Evolutionary conservation across 2,888 invertebrate species (phyloP).

Genomic region (Leucophora obtusa): DNA sequence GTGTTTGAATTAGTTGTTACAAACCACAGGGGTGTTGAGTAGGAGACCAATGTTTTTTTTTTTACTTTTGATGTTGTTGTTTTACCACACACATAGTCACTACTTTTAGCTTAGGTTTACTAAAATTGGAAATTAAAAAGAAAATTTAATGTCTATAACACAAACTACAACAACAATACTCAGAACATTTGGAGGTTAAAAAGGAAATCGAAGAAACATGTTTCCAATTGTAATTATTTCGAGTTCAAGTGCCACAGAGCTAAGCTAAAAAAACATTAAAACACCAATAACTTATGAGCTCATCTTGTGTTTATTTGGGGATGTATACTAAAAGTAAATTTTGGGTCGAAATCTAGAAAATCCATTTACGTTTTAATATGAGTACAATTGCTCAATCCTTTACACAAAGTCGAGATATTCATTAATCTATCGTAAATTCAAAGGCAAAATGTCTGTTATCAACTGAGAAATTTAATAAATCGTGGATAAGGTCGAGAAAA

Average conservation of each 20-base stretch:
- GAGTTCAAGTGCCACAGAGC: constrained; percentile 44
- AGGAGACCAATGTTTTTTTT: not conserved
- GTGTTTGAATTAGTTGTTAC: not conserved
- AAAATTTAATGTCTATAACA: constrained; percentile 23
- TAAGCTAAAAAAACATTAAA: constrained; percentile 11
- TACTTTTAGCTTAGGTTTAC: constrained; percentile 9
- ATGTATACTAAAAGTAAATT: not conserved
- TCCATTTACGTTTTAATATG: too few relatives aligned
- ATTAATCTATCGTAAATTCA: too few relatives aligned
- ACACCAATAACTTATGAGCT: constrained; percentile 42
- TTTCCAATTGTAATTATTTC: constrained; percentile 58
- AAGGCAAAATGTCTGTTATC: too few relatives aligned
- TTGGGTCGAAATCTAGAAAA: not conserved
- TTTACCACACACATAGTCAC: constrained; percentile 38
- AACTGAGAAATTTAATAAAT: too few relatives aligned
- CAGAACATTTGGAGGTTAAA: constrained; percentile 32
- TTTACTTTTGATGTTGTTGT: constrained; percentile 3
- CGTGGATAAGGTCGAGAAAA: too few relatives aligned
- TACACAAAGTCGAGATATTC: too few relatives aligned
- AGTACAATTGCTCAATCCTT: too few relatives aligned
- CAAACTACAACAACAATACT: not conserved
- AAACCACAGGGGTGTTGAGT: constrained; percentile 26
- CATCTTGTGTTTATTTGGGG: constrained; percentile 21
- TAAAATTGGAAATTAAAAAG: constrained; percentile 42
- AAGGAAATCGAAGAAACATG: constrained; percentile 60